These are phyloP conservation scores for Rosalia funebris DNA, from an alignment of 2,888 invertebrate genomes.

Conservation along the genomic window DNA sequence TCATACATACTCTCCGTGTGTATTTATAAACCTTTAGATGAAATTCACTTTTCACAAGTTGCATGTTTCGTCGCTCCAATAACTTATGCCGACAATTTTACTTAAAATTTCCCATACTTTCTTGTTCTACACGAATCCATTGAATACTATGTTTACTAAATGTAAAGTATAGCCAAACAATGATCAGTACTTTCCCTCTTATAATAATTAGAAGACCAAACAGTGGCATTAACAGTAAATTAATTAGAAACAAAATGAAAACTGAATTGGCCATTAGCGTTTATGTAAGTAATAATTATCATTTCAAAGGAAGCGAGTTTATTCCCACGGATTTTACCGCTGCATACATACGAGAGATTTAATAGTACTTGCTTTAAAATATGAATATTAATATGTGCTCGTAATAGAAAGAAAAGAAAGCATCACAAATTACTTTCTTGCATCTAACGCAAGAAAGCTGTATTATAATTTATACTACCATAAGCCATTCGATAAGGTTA, in stretches of 20 bases:
- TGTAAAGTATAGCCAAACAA: slow-evolving; percentile 17
- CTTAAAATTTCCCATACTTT: slow-evolving; percentile 33
- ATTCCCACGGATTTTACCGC: neutral
- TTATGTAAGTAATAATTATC: neutral
- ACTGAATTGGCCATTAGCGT: neutral
- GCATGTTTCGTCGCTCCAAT: slow-evolving; percentile 24
- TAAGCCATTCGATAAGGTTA: too few relatives aligned
- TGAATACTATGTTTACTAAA: slow-evolving; percentile 19
- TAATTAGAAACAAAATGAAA: slow-evolving; percentile 11
- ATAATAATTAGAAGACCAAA: slow-evolving; percentile 14
- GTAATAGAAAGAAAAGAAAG: too few relatives aligned
- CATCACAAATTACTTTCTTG: too few relatives aligned
- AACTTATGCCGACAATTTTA: slow-evolving; percentile 1
- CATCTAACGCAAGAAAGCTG: too few relatives aligned
- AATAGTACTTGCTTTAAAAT: too few relatives aligned
- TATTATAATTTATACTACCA: too few relatives aligned
- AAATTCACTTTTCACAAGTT: slow-evolving; percentile 13
- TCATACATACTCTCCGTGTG: too few relatives aligned
- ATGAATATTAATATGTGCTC: too few relatives aligned
- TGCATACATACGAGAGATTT: neutral
- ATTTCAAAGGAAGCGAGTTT: neutral
- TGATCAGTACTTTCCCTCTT: slow-evolving; percentile 26
- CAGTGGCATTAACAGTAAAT: neutral
- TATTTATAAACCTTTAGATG: too few relatives aligned
- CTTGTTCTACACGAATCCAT: slow-evolving; percentile 30